Evolutionary conservation across 2,888 invertebrate genomes (phyloP), one percentile per base, ranked within the genome.

Genomic region (Acleris sparsana): DNA sequence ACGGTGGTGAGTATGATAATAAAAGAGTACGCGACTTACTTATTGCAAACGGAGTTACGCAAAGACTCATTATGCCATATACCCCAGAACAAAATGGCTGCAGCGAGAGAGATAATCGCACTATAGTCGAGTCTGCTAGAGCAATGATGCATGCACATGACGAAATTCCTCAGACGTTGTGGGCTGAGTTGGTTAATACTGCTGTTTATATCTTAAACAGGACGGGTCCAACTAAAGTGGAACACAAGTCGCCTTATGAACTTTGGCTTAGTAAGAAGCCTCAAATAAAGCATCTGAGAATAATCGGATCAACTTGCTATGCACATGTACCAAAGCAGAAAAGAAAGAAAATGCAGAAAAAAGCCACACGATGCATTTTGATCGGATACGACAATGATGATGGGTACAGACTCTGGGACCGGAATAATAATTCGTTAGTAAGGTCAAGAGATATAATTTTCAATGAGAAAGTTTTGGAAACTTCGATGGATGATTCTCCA

Each of bases 121-220:
- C 33, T 9, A 33, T 33, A 9, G 48, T 18, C 11, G 58, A 63
- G 44, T 7, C 13, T 5, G 52, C 43, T 17, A 53, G 65, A 39
- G 20, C 55, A 5, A n/a, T 62, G 5, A 66, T 57, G 66, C 52
- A 66, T 22, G 53, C 55, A 5, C 53, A 53, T 48, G 55, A 39
- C 2, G 60, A 55, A 4, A 16, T 65, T 13, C 65, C 65, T 44
- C 53, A 53, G 55, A 17, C 17, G 2, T 43, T 65, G 16, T 65
- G 66, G 61, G 53, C 65, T 11, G 65, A 65, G n/a, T 33, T 65
- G 18, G 29, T 39, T 0, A 51, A 60, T 3, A 55, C 59, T 16
- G 49, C 63, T 13, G 59, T 44, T 7, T 63, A 63, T 7, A 55
- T 67, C 3, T 13, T 67, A 29, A 67, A 63, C n/a, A 29, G 62